phyloP scores from a whole-genome alignment of 2,113 vertebrate species.

The Vidua chalybeata region DNA sequence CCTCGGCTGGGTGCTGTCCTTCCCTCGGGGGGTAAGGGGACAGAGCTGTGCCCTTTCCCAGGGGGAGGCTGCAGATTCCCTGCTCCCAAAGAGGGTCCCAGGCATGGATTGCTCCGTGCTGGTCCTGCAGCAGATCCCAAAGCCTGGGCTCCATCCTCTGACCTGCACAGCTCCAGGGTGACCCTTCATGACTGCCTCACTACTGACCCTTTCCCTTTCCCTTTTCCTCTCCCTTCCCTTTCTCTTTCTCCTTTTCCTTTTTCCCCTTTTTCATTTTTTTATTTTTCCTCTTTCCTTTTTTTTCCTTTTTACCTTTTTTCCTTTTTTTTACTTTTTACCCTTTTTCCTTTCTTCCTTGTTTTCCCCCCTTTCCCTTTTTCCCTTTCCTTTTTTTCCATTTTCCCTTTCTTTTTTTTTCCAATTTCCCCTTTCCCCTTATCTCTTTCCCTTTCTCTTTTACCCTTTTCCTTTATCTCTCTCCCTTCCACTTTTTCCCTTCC shows the following conservation, averaged over 20 bases:
- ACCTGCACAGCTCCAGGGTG: not conserved
- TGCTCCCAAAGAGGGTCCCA: accelerated
- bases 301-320: accelerated
- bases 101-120: not conserved
- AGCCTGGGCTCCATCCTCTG: accelerated
- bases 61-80: not conserved
- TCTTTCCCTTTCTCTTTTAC: accelerated
- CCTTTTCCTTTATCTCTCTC: accelerated
- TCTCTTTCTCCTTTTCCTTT: too few relatives aligned
- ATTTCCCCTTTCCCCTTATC: too few relatives aligned
- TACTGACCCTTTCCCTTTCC: not conserved
- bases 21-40: not conserved
- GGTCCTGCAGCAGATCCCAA: not conserved
- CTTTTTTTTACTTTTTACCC: accelerated
- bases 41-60: not conserved
- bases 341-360: accelerated
- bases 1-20: not conserved
- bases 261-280: accelerated
- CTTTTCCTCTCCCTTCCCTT: too few relatives aligned
- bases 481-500: accelerated
- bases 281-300: accelerated
- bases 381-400: accelerated
- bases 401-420: accelerated
- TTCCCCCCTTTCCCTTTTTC: accelerated
- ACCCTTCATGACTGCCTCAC: not conserved